These are phyloP conservation scores for Drosophila kuntzei DNA, from an alignment of 2,888 invertebrate species.

Conservation along the genomic window DNA sequence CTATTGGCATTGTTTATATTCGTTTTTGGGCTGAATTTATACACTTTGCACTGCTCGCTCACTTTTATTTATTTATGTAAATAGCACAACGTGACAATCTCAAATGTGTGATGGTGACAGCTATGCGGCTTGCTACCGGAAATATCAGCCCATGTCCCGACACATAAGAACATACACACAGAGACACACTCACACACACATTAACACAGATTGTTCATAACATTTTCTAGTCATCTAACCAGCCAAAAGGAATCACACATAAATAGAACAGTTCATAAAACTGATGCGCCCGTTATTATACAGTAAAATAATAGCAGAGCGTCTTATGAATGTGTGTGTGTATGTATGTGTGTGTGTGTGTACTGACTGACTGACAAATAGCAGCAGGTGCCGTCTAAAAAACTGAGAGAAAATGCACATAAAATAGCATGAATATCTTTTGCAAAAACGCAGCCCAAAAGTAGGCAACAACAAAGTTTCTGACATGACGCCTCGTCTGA, in stretches of 20 bases:
- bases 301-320: conserved; percentile 44
- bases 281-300: conserved; percentile 58
- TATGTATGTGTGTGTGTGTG: conserved; percentile 2
- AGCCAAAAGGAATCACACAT: conserved; percentile 13
- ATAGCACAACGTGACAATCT: conserved; percentile 76
- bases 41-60: conserved; percentile 42
- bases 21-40: conserved; percentile 61
- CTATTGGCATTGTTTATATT: conserved; percentile 25
- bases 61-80: conserved; percentile 65
- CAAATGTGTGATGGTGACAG: conserved; percentile 51
- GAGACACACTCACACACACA: background rate
- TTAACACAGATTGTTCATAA: background rate
- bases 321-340: conserved; percentile 1
- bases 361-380: conserved; percentile 55
- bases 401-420: conserved; percentile 23
- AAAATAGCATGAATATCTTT: conserved; percentile 43
- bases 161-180: conserved; percentile 4
- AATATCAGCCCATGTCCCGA: conserved; percentile 31
- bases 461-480: conserved; percentile 32
- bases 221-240: conserved; percentile 23
- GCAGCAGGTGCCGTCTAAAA: conserved; percentile 65
- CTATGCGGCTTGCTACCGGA: conserved; percentile 33
- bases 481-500: conserved; percentile 43
- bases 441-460: conserved; percentile 29
- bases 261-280: conserved; percentile 56